phyloP scores from a whole-genome alignment of 1,140 invertebrate species.

The Ooceraea biroi region DNA sequence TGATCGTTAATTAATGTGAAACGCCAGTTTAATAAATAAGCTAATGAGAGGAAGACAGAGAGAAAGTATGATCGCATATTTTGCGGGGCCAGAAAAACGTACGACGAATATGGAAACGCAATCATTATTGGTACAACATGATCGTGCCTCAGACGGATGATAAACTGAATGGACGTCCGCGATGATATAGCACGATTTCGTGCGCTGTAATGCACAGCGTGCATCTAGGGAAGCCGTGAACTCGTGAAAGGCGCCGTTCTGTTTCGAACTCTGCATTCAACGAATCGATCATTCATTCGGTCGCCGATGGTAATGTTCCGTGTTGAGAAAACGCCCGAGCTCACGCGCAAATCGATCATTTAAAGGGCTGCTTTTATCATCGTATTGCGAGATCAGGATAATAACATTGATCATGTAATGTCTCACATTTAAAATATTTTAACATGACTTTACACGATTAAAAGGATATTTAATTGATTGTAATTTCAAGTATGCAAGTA shows the following conservation, averaged over 20 bases:
- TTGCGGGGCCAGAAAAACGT: neutral
- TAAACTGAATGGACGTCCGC: conserved; percentile 55
- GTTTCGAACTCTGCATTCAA: conserved; percentile 32
- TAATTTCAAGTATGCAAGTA: no score
- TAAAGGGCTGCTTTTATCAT: neutral
- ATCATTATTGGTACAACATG: conserved; percentile 47
- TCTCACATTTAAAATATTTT: neutral
- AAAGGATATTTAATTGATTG: no score
- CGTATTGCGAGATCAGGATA: neutral
- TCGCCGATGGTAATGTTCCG: neutral
- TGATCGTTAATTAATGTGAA: conserved; percentile 7
- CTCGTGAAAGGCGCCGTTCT: conserved; percentile 44
- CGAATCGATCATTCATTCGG: conserved; percentile 42
- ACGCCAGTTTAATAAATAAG: conserved; percentile 3
- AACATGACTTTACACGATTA: no score
- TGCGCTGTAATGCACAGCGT: neutral
- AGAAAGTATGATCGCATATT: neutral
- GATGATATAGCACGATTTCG: conserved; percentile 17
- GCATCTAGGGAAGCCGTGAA: conserved; percentile 2
- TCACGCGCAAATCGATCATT: neutral
- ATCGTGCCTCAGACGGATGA: conserved; percentile 50
- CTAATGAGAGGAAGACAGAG: no score
- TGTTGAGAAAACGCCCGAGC: neutral
- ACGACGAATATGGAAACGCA: conserved; percentile 15
- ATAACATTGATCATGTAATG: neutral